Base-by-base conservation (phyloP, 2,113 vertebrate species). In the Lutjanus erythropterus region DNA sequence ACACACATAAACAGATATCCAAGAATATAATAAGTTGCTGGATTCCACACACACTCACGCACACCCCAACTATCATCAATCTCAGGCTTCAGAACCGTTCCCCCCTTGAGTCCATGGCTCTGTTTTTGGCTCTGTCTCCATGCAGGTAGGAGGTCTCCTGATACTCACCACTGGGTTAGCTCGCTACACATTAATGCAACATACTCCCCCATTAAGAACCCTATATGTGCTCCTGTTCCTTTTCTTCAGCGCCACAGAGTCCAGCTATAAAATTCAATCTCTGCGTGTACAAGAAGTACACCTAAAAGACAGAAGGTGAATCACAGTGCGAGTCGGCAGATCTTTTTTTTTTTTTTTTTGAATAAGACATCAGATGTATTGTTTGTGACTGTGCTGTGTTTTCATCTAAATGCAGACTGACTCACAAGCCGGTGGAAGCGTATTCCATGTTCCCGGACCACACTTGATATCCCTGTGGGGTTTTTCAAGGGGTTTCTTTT, bases 101-200 rank as follows among this genome's bases (percentile, higher is more conserved):
- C 91, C 93, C 95, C 91, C 94, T 83, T 29, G 94, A 92, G 93
- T 90, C 89, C 86, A 8, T 23, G 84, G 83, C 91, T 93, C 93
- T 92, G 91, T 91, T 94, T 94, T 93, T 94, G 90, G 93, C 89
- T 94, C 91, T 58, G 83, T 91, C 91, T 94, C 88, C 29, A 76
- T 88, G 89, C 91, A 92, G 88, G 88, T 89, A 91, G 91, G 89
- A 93, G 90, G 93, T 95, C 94, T 95, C 94, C 78, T 94, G 95
- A 85, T 92, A 91, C 93, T 83, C 87, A 92, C 91, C 90, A 82
- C 84, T 93, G 92, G 87, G 93, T 83, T 82, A 77, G 90, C 88
- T 68, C 84, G 11, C 81, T 72, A 42, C 87, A 86, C 84, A 94
- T 94, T 92, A 94, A 93, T 92, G 91, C 92, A 93, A 90, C 90